Percentiles rank a stretch among this genome's conserved stretches.
Evolutionary conservation across 1,140 invertebrate species (phyloP).

Genomic region (Phortica variegata): DNA sequence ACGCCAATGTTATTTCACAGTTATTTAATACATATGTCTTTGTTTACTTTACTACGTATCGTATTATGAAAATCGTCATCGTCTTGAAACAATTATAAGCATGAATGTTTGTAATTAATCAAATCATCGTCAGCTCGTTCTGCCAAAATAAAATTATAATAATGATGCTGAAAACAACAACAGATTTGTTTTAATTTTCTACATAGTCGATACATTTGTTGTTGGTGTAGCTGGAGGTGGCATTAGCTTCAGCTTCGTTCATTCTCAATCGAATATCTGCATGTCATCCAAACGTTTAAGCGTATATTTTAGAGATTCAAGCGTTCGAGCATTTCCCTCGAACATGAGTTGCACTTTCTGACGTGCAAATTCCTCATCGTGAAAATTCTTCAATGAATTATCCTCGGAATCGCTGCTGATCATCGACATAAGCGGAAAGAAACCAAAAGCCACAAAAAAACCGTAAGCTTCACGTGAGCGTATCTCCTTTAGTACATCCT

Average conservation of each 20-base stretch:
- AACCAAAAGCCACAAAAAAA: slow-evolving; percentile 47
- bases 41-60: no score
- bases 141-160: no score
- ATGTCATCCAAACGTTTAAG: slow-evolving; percentile 45
- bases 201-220: slow-evolving; percentile 35
- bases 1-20: no score
- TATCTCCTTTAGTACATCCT: slow-evolving; percentile 39
- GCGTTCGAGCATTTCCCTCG: slow-evolving; percentile 36
- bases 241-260: background rate
- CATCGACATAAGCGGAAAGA: slow-evolving; percentile 52
- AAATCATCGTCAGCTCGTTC: no score
- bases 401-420: slow-evolving; percentile 44
- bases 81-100: no score
- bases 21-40: no score
- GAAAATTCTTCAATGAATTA: slow-evolving; percentile 45
- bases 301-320: slow-evolving; percentile 38
- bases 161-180: no score
- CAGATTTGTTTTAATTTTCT: no score
- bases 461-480: slow-evolving; percentile 44
- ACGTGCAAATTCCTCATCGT: slow-evolving; percentile 40
- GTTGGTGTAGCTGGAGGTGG: background rate
- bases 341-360: slow-evolving; percentile 51
- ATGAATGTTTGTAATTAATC: no score
- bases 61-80: no score
- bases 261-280: slow-evolving; percentile 36